phyloP scores from a whole-genome alignment of 2,888 invertebrate species.

The Anoplius nigerrimus region DNA sequence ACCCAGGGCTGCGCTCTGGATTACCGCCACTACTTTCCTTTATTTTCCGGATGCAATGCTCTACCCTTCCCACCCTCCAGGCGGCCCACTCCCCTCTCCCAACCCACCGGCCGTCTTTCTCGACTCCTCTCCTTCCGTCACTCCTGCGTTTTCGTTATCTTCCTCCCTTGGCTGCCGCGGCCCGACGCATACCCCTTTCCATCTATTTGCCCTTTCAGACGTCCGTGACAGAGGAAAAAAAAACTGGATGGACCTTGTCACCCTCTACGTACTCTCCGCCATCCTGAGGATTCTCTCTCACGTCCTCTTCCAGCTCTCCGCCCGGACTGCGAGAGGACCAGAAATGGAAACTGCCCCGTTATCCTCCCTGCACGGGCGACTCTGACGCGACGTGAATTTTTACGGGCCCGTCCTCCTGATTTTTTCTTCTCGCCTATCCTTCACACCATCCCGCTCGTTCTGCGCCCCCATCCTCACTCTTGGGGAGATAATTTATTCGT shows the following conservation, averaged over 20 bases:
- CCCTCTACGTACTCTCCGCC: constrained; percentile 39
- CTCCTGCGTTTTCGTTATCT: too few relatives aligned
- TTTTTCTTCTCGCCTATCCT: not conserved
- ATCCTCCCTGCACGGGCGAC: too few relatives aligned
- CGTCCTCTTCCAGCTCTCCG: not conserved
- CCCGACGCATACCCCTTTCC: constrained; percentile 29
- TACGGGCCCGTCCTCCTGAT: not conserved
- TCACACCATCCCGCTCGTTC: not conserved
- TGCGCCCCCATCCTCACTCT: not conserved
- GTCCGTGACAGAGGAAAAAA: constrained; percentile 25
- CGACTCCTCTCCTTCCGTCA: constrained; percentile 9
- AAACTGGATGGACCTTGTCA: constrained; percentile 40
- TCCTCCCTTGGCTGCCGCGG: constrained; percentile 22
- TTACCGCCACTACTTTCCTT: constrained; percentile 69
- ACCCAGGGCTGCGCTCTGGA: constrained; percentile 71
- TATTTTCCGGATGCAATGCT: constrained; percentile 64
- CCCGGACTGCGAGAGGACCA: not conserved
- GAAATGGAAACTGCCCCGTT: too few relatives aligned
- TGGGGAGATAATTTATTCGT: too few relatives aligned
- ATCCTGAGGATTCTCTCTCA: too few relatives aligned
- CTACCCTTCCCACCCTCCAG: too few relatives aligned
- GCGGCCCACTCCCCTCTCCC: not conserved
- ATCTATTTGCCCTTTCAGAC: constrained; percentile 42
- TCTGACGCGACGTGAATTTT: not conserved
- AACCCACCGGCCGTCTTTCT: constrained; percentile 31